Evolutionary conservation across 1,140 invertebrate genomes (phyloP), one percentile per base, ranked within the genome.

Genomic region (Drosophila aff.): DNA sequence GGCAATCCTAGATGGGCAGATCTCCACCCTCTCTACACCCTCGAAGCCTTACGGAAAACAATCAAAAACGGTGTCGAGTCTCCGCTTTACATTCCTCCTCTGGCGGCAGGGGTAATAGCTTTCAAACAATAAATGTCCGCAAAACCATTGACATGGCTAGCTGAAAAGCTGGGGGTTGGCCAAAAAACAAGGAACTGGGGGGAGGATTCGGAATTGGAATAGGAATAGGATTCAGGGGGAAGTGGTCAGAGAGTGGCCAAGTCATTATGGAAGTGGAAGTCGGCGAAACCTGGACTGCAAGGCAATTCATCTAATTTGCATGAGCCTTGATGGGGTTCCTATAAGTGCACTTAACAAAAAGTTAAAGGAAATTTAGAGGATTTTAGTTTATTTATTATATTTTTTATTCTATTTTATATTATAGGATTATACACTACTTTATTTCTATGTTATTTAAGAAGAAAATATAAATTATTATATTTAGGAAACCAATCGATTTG

Each of bases 41-140:
- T 16, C 36, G n/a, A 31, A 46, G 18, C 26, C 49, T n/a, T 63
- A 69, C 64, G 57, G 81, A 81, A 83, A 91, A 91, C 86, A 91
- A 91, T 91, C 86, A 91, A 91, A 91, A 91, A 91, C 82, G 86
- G 86, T 91, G 86, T 91, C 76, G 86, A 86, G 84, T 89, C 68
- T 82, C 57, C 63, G 53, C 44, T 63, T 83, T 79, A 73, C 82
- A 68, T 78, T 68, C 52, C 31, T 36, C n/a, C 10, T 4, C 1
- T 52, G 50, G 9, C 40, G 69, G 68, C 57, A 91, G 80, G 91
- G 89, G 91, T 92, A 92, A 92, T 92, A 92, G 91, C 91, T 92
- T 92, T 92, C 91, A 92, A 92, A 92, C 91, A 92, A 92, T 92
- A 92, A 92, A 92, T 92, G 91, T 92, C 91, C 91, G 91, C 91